Conservation (phyloP, 2,113 vertebrate species). For the Hippocampus abdominalis region DNA sequence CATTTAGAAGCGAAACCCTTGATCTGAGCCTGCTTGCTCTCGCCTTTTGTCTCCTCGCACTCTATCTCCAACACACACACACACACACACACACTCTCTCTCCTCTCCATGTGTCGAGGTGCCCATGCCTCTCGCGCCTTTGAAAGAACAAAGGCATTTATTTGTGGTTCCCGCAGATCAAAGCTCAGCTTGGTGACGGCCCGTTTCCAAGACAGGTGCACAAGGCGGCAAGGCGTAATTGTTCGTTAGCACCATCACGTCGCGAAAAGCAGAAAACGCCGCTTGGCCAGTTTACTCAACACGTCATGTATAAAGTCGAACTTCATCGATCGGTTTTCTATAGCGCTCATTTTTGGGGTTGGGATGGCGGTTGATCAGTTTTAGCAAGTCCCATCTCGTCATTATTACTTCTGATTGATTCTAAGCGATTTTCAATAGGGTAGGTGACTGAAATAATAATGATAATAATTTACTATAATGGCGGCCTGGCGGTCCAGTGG, state of each 20-base stretch:
- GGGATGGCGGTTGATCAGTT: too few species aligned
- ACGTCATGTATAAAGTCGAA: not conserved
- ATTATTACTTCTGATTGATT: too few species aligned
- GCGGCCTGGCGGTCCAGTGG: too few species aligned
- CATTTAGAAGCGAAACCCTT: constrained; percentile 48
- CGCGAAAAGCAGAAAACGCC: not conserved
- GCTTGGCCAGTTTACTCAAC: not conserved
- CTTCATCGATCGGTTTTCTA: too few species aligned
- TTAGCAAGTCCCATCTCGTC: too few species aligned
- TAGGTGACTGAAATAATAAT: too few species aligned
- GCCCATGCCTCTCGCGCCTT: constrained; percentile 53
- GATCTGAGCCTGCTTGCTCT: constrained; percentile 51
- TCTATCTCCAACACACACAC: constrained; percentile 19
- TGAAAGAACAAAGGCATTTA: constrained; percentile 64
- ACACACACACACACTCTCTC: constrained; percentile 18
- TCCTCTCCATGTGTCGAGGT: constrained; percentile 53
- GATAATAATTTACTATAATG: too few species aligned
- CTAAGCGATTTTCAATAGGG: too few species aligned
- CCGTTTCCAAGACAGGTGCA: constrained; percentile 43
- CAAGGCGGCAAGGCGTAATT: constrained; percentile 16
- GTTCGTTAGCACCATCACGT: constrained; percentile 20
- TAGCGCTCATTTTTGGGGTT: too few species aligned
- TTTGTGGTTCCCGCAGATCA: constrained; percentile 57
- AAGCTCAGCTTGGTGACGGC: constrained; percentile 50
- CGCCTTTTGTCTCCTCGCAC: constrained; percentile 17